Percentiles rank a stretch among this genome's conserved stretches.
phyloP scores from a whole-genome alignment of 2,888 invertebrate genomes.

The Oxystoma pomonae region DNA sequence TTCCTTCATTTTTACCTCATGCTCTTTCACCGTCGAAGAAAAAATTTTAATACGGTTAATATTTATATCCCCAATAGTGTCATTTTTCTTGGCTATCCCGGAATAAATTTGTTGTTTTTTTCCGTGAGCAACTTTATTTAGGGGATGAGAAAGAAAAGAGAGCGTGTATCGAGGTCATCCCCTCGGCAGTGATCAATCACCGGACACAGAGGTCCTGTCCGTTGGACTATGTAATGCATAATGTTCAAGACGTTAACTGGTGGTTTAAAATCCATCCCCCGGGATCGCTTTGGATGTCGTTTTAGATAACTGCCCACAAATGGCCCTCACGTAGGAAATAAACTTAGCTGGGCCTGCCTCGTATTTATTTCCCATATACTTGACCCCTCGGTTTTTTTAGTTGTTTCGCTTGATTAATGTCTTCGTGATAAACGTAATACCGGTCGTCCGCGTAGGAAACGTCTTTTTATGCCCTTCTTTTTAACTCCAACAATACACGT shows the following conservation, averaged over 20 bases:
- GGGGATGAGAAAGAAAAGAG: conserved; percentile 19
- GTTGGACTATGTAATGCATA: conserved; percentile 46
- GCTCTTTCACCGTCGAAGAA: too few species aligned
- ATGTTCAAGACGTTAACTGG: conserved; percentile 49
- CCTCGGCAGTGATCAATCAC: conserved; percentile 47
- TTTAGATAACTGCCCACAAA: conserved; percentile 41
- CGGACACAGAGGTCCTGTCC: conserved; percentile 38
- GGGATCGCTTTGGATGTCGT: conserved; percentile 42
- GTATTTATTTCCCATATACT: conserved; percentile 19
- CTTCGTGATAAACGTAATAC: conserved; percentile 16
- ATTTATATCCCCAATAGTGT: background rate
- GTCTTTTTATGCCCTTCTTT: background rate
- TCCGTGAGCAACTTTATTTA: conserved; percentile 33
- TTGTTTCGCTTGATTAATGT: conserved; percentile 18
- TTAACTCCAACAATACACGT: background rate
- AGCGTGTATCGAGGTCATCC: conserved; percentile 35
- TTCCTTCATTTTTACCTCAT: too few species aligned
- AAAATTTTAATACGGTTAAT: background rate
- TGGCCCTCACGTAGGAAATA: conserved; percentile 29
- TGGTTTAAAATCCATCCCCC: conserved; percentile 45
- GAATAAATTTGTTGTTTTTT: background rate
- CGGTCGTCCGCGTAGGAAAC: background rate
- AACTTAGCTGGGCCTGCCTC: conserved; percentile 21
- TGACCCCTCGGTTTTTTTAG: conserved; percentile 21
- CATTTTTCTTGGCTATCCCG: background rate